Base-by-base conservation (phyloP, 1,140 invertebrate genomes). In the Polypedilum vanderplanki region DNA sequence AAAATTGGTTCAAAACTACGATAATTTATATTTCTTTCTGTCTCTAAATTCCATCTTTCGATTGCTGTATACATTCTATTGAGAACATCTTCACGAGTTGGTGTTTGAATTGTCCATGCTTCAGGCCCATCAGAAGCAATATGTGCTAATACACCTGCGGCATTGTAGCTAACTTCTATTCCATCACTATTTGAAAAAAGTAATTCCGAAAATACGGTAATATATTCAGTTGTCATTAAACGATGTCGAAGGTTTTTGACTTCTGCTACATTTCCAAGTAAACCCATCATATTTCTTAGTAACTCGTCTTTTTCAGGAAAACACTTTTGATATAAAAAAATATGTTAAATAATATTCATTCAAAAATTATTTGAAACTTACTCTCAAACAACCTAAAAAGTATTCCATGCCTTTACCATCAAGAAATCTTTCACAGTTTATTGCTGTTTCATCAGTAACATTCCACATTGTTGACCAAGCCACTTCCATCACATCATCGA, bases 381-480 rank as follows among this genome's bases (percentile, higher is more conserved):
- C 91, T 82, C 88, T 86, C 41, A 97, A 87, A 85, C 96, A 98
- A 75, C 87, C 86, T 0, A 95, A 84, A 82, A 98, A 98, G 76
- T 91, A 88, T 75, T 90, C 87, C 91, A 98, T 95, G 75, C 96
- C 96, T 70, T 88, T 85, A 75, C 89, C 88, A 78, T 94, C 89
- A 41, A 98, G 86, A 85, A 98, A 98, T 80, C 91, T 87, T 81
- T 90, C 86, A 86, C 96, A 98, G 86, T 98, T 98, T 76, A 90
- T 86, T 24, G 95, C 91, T 46, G 95, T 97, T 86, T 98, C 96
- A 84, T 98, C 96, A 73, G 97, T 99, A 73, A 98, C 95, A 85
- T 99, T 98, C 93, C 93, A 95, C 91, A 99, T 93, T 3, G 95
- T 96, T 76, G 95, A 98, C 97, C 97, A 99, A 7, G 96, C 94